Base-by-base conservation (phyloP, 1,140 invertebrate species). In the Pachypeltis micranthus region DNA sequence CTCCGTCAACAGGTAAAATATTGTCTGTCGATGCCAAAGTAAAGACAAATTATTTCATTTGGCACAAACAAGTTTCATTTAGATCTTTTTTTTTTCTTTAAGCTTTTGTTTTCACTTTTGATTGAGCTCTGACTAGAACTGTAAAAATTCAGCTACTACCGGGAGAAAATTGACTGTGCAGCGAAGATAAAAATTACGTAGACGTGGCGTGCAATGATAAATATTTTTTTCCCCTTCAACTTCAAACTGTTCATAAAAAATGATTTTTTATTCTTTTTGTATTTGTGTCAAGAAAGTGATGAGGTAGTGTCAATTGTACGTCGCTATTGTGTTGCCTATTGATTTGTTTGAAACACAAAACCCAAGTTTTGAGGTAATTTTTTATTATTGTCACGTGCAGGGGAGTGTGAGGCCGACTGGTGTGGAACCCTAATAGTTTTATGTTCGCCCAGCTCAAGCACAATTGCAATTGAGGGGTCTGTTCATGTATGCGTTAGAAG, bases 331-430 rank as follows among this genome's bases (percentile, higher is more conserved):
- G 7, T 51, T 51, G n/a, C n/a, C n/a, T n/a, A n/a, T 21, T 51
- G 47, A 51, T 51, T 51, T 51, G 23, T 51, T 21, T 51, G 21
- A 51, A 51, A n/a, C n/a, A n/a, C n/a, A n/a, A n/a, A n/a, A n/a
- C n/a, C n/a, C n/a, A 51, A 51, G 47, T 51, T 51, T 51, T 51
- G 47, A 51, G 47, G 47, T 51, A 51, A 51, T 51, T n/a, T n/a
- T n/a, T n/a, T n/a, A n/a, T n/a, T n/a, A n/a, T n/a, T n/a, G n/a
- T n/a, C n/a, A n/a, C n/a, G n/a, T n/a, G n/a, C n/a, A n/a, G n/a
- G n/a, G n/a, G n/a, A n/a, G n/a, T n/a, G n/a, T n/a, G n/a, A n/a
- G n/a, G n/a, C n/a, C n/a, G n/a, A n/a, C n/a, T n/a, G n/a, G n/a
- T n/a, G n/a, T n/a, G n/a, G n/a, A n/a, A n/a, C n/a, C n/a, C n/a